Percentiles rank a stretch among this genome's conserved stretches.
Conservation (phyloP, 1,140 invertebrate genomes). For the Pogonomyrmex barbatus region DNA sequence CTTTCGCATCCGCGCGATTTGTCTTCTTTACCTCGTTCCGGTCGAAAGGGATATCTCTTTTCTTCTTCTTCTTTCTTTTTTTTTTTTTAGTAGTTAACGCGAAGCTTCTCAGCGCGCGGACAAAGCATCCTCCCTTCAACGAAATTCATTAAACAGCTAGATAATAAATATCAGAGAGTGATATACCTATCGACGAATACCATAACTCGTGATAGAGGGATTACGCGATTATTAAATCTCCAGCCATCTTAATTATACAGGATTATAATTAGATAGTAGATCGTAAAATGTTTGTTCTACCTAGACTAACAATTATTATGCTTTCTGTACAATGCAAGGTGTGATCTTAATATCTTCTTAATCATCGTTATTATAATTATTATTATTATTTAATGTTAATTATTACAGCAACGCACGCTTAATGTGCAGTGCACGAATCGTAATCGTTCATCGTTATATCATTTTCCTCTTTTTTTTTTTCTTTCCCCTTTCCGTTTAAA, state of each 20-base stretch:
- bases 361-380: conserved; percentile 63
- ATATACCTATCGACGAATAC: conserved; percentile 46
- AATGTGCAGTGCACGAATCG: conserved; percentile 51
- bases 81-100: background rate
- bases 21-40: background rate
- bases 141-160: conserved; percentile 44
- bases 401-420: conserved; percentile 57
- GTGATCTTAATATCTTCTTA: conserved; percentile 77
- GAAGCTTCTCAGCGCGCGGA: background rate
- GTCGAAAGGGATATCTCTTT: background rate
- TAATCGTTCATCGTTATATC: conserved; percentile 35
- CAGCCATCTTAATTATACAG: conserved; percentile 60
- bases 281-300: conserved; percentile 81
- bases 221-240: conserved; percentile 59
- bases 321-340: conserved; percentile 85
- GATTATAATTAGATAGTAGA: conserved; percentile 78
- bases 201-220: conserved; percentile 62
- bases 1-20: background rate
- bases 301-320: conserved; percentile 85
- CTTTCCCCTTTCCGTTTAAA: conserved; percentile 69
- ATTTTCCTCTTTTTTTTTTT: conserved; percentile 15
- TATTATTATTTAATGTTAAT: conserved; percentile 65
- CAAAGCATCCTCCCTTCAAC: conserved; percentile 23
- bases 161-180: conserved; percentile 40
- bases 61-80: background rate